A percentile compares a stretch with the other conserved stretches of the same genome.
Evolutionary conservation across 2,797 vertebrate genomes (phyloP).

Genomic region (Hephaestus fuliginosus): DNA sequence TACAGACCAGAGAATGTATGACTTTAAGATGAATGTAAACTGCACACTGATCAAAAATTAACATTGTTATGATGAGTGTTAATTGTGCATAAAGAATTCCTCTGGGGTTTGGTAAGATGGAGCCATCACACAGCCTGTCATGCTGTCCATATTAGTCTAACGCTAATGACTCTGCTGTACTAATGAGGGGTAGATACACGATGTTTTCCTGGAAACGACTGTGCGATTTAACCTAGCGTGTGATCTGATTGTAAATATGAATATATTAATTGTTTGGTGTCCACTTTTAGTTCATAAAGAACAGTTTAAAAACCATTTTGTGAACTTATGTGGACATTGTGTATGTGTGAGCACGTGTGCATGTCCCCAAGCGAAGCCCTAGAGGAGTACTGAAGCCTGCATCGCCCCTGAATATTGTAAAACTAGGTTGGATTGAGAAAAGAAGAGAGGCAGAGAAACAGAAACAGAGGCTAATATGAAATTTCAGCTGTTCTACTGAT

Average conservation of each 20-base stretch:
- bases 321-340: background rate
- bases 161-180: conserved; percentile 28
- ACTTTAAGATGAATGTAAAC: background rate
- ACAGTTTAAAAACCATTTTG: background rate
- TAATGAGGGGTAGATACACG: conserved; percentile 1
- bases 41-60: background rate
- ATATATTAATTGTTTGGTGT: conserved; percentile 6
- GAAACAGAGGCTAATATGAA: background rate
- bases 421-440: conserved; percentile 41
- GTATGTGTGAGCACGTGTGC: conserved; percentile 13
- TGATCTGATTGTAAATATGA: conserved; percentile 53
- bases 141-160: conserved; percentile 4
- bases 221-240: conserved; percentile 25
- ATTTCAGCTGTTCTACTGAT: background rate
- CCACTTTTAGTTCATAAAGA: conserved; percentile 2
- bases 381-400: conserved; percentile 45
- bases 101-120: conserved; percentile 8
- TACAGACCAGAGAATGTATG: background rate
- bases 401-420: conserved; percentile 37
- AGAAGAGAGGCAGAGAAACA: conserved; percentile 31
- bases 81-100: conserved; percentile 8
- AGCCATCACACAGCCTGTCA: conserved; percentile 23
- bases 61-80: background rate
- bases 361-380: conserved; percentile 34
- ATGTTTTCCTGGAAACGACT: conserved; percentile 42